These are phyloP conservation scores for Diarsia mendica DNA, from an alignment of 2,888 invertebrate species.

Conservation along the genomic window DNA sequence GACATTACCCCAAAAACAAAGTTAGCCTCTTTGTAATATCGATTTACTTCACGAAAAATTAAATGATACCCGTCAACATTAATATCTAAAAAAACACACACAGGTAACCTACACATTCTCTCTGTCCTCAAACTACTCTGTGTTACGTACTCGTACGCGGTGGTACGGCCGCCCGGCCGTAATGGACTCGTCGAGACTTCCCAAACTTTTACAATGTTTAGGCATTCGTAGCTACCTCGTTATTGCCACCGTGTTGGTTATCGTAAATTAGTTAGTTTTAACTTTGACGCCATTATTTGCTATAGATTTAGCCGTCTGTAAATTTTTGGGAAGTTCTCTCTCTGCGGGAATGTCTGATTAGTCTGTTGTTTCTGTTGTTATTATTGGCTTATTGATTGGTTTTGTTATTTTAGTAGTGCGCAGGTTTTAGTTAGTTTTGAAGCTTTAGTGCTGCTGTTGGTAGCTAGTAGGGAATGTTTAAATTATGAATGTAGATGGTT, in stretches of 20 bases:
- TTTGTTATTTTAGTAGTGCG: constrained; percentile 1
- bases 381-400: constrained; percentile 10
- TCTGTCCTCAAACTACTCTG: constrained; percentile 55
- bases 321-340: constrained; percentile 18
- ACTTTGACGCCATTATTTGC: constrained; percentile 26
- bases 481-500: background rate
- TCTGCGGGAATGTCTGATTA: constrained; percentile 1
- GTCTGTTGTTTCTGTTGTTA: constrained; percentile 5
- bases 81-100: background rate
- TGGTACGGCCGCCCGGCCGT: constrained; percentile 84
- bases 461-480: background rate
- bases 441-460: background rate
- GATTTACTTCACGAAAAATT: too few species aligned
- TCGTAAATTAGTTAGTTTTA: constrained; percentile 52
- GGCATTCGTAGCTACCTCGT: constrained; percentile 65
- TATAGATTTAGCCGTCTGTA: constrained; percentile 22
- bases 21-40: too few species aligned
- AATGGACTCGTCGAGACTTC: constrained; percentile 75
- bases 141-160: constrained; percentile 74
- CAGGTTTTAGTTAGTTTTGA: background rate
- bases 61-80: too few species aligned
- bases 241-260: constrained; percentile 49
- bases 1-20: too few species aligned
- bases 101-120: background rate
- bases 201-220: constrained; percentile 69